These are phyloP conservation scores for Platyscapa corneri DNA, from an alignment of 1,140 invertebrate genomes.

Conservation along the genomic window DNA sequence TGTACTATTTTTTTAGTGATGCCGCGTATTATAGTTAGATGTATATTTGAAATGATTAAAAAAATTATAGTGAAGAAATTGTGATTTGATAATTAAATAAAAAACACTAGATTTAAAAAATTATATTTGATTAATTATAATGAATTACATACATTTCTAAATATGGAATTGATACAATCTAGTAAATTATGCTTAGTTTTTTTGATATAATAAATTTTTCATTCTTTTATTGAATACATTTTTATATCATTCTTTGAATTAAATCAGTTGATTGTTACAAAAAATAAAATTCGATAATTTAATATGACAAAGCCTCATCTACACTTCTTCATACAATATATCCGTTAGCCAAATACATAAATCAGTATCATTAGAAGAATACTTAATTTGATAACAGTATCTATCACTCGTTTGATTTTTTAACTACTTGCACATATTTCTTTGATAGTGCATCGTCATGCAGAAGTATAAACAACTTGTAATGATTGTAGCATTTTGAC, in stretches of 20 bases:
- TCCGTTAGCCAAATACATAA: slow-evolving; percentile 37
- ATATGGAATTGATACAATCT: slow-evolving; percentile 26
- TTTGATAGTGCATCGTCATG: slow-evolving; percentile 40
- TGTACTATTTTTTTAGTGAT: neutral
- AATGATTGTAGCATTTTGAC: slow-evolving; percentile 24
- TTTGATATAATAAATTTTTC: slow-evolving; percentile 12
- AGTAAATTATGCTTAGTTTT: slow-evolving; percentile 26
- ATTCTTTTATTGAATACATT: slow-evolving; percentile 27
- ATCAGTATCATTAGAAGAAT: slow-evolving; percentile 29
- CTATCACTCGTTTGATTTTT: slow-evolving; percentile 16
- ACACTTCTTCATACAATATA: slow-evolving; percentile 40
- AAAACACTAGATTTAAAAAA: neutral
- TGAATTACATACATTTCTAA: slow-evolving; percentile 31
- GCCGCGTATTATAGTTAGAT: too few species aligned
- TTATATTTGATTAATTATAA: slow-evolving; percentile 24
- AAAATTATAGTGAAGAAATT: neutral
- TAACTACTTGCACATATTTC: slow-evolving; percentile 27
- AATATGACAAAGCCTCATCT: slow-evolving; percentile 44
- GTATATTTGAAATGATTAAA: too few species aligned
- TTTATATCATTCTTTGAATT: slow-evolving; percentile 30
- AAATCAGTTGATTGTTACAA: slow-evolving; percentile 36
- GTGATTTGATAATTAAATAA: neutral
- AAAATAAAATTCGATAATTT: slow-evolving; percentile 39
- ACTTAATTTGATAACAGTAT: slow-evolving; percentile 23
- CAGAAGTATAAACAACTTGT: slow-evolving; percentile 37